Base-by-base conservation (phyloP, 2,113 vertebrate genomes). In the Muscicapa adusta region DNA sequence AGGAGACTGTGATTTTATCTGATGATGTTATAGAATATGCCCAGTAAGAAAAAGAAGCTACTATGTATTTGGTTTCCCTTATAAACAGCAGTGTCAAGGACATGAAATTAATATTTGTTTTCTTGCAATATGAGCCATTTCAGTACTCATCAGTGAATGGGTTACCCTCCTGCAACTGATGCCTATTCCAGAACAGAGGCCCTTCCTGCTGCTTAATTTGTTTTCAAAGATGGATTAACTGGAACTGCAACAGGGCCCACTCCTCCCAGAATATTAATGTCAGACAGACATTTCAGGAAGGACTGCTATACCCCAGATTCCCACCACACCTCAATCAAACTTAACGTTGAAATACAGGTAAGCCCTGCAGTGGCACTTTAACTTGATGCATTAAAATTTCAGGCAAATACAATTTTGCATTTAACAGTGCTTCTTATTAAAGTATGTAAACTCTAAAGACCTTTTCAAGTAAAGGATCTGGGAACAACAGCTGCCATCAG, bases 361-460 rank as follows among this genome's bases (percentile, higher is more conserved):
- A 94, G 67, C 75, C 89, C 85, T 96, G 88, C 82, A 88, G 70
- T 45, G 75, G 68, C 77, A 88, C 63, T 85, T 93, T 8, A 77
- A 61, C 43, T 70, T n/a, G 14, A 48, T 36, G 33, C 50, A 95
- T 92, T 88, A 91, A 83, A 74, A 96, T 90, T 42, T 74, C 68
- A 96, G 71, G 88, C 78, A 95, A 95, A 94, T 80, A 8, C 3
- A 67, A 72, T 51, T 84, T 73, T 83, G 67, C 56, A 63, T 79
- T 90, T 81, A 83, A 56, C 43, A 68, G 50, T 9, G 28, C 42
- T 89, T 33, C 71, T 88, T 58, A 72, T 22, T 94, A n/a, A 93
- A 72, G 33, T 60, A 93, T 67, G 88, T 31, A 89, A 94, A 88
- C 48, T 47, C n/a, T n/a, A 68, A 89, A 29, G 42, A 68, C 22